Base-by-base conservation (phyloP, 2,888 invertebrate genomes). In the Ganaspis brasiliensis region DNA sequence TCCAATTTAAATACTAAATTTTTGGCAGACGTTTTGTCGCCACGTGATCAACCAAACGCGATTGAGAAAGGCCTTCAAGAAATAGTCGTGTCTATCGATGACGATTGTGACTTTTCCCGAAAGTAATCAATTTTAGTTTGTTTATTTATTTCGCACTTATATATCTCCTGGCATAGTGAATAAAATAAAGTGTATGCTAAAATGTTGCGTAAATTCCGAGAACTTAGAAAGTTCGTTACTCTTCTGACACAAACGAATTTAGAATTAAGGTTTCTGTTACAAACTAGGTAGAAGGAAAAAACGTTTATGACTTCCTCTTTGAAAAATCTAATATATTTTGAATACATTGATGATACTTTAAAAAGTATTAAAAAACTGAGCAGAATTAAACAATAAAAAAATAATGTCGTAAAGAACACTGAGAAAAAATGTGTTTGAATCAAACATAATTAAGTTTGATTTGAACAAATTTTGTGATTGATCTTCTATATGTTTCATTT, bases 21-120 rank as follows among this genome's bases (percentile, higher is more conserved):
- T 26, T 67, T 67, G 67, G 67, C 67, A 67, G 67, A 67, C 67
- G 8, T n/a, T 4, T n/a, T 45, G 67, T 24, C 67, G 40, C 67
- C 67, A 45, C 67, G 67, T 67, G 67, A 2, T 24, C 19, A 45
- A 24, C 19, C 45, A 67, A 67, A 37, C 16, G 6, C 16, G 6
- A 24, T 14, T 37, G 40, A 67, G 8, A 45, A 21, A n/a, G 67
- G 21, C 67, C 67, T 67, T 67, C 67, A n/a, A n/a, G n/a, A n/a
- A n/a, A 31, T 31, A 6, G 31, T 61, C 19, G 12, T 45, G 40
- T 63, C 14, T 21, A 21, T 24, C 24, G 24, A 67, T 67, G 67
- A 45, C 21, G 14, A 14, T 45, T 67, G 40, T 67, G 67, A 40
- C 5, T 24, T 67, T 56, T 67, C 2, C 40, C 40, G 67, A 67